Conservation (phyloP, 2,888 invertebrate genomes). For the Erebia palarica region DNA sequence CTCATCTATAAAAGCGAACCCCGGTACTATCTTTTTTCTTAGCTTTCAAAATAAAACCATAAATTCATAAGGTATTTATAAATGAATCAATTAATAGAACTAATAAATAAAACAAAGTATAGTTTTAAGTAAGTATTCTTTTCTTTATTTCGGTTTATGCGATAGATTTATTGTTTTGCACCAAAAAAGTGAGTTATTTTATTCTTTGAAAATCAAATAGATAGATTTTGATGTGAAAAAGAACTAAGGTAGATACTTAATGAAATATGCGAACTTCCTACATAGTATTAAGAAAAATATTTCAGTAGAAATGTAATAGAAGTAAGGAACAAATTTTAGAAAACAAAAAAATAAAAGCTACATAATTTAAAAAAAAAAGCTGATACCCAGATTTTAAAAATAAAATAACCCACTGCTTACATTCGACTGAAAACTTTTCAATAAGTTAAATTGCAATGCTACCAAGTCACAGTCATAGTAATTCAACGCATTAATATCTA, state of each 20-base stretch:
- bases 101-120: conserved; percentile 18
- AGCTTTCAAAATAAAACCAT: too few species aligned
- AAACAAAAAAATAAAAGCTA: too few species aligned
- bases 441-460: conserved; percentile 29
- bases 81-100: too few species aligned
- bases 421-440: conserved; percentile 18
- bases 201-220: conserved; percentile 19
- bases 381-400: conserved; percentile 1
- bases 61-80: too few species aligned
- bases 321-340: too few species aligned
- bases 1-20: too few species aligned
- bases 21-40: too few species aligned
- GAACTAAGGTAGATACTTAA: neutral
- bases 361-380: too few species aligned
- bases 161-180: conserved; percentile 27
- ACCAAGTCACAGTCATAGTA: conserved; percentile 21
- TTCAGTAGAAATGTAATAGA: too few species aligned
- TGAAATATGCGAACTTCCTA: neutral
- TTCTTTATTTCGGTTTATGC: conserved; percentile 35
- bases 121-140: conserved; percentile 29
- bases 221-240: too few species aligned
- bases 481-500: conserved; percentile 20
- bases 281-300: too few species aligned
- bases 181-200: conserved; percentile 9
- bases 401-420: conserved; percentile 15